A percentile compares a stretch with the other conserved stretches of the same genome.
Evolutionary conservation across 2,888 invertebrate genomes (phyloP).

Genomic region (Napeogenes sylphis): DNA sequence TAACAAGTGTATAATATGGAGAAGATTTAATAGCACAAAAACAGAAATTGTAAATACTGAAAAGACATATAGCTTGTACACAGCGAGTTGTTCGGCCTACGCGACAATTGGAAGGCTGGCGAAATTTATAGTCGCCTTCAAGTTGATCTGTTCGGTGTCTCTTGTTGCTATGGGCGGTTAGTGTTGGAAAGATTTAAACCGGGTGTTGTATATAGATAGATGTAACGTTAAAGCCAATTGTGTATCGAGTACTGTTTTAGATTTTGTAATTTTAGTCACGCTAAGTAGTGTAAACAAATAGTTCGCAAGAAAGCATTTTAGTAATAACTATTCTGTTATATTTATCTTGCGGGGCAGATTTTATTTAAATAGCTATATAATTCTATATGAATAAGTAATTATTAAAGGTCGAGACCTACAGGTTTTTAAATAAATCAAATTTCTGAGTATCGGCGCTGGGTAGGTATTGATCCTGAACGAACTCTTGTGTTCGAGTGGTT

Average conservation of each 20-base stretch:
- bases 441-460: too few relatives aligned
- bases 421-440: too few relatives aligned
- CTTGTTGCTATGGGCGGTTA: constrained; percentile 20
- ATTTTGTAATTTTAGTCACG: too few relatives aligned
- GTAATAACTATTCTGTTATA: too few relatives aligned
- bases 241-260: background rate
- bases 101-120: constrained; percentile 40
- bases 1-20: background rate
- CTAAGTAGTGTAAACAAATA: too few relatives aligned
- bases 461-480: constrained; percentile 10
- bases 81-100: constrained; percentile 35
- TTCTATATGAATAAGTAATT: too few relatives aligned
- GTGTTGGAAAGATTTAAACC: constrained; percentile 19
- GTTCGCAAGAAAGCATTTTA: too few relatives aligned
- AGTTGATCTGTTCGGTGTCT: constrained; percentile 44
- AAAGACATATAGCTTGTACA: constrained; percentile 5
- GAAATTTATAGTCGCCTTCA: constrained; percentile 51
- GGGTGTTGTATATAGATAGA: constrained; percentile 3
- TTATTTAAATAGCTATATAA: too few relatives aligned
- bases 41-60: background rate
- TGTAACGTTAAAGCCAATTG: background rate
- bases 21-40: background rate
- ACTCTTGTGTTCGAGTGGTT: constrained; percentile 8
- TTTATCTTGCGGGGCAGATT: too few relatives aligned
- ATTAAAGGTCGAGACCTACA: too few relatives aligned